These are phyloP conservation scores for Trogon melanurus DNA, from an alignment of 2,113 vertebrate species.

Conservation along the genomic window DNA sequence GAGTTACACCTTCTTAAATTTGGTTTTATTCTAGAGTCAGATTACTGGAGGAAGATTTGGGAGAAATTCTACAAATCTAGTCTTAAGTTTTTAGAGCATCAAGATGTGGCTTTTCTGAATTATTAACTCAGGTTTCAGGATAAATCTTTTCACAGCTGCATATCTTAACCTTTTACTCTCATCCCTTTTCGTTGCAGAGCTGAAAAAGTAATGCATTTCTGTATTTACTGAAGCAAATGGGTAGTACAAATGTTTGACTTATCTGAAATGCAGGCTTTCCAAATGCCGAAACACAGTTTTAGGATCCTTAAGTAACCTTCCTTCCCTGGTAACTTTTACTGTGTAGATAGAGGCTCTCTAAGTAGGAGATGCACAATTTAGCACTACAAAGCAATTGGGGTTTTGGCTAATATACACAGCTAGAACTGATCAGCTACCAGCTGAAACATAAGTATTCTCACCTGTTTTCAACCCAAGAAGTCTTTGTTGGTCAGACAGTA, in stretches of 20 bases:
- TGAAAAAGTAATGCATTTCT: neutral
- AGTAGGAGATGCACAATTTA: neutral
- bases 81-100: neutral
- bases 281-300: neutral
- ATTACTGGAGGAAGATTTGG: neutral
- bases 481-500: neutral
- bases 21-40: neutral
- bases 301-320: neutral
- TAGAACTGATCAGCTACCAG: neutral
- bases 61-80: neutral
- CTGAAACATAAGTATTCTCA: neutral
- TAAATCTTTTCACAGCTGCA: neutral
- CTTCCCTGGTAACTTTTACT: neutral
- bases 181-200: neutral
- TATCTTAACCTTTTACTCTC: neutral
- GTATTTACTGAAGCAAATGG: neutral
- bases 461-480: rapidly evolving
- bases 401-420: neutral
- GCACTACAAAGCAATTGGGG: neutral
- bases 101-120: neutral
- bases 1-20: neutral
- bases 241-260: neutral
- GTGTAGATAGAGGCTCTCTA: neutral
- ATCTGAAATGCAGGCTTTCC: neutral
- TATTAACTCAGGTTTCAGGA: neutral